These are phyloP conservation scores for Pluvialis apricaria DNA, from an alignment of 2,113 vertebrate species.

Conservation along the genomic window DNA sequence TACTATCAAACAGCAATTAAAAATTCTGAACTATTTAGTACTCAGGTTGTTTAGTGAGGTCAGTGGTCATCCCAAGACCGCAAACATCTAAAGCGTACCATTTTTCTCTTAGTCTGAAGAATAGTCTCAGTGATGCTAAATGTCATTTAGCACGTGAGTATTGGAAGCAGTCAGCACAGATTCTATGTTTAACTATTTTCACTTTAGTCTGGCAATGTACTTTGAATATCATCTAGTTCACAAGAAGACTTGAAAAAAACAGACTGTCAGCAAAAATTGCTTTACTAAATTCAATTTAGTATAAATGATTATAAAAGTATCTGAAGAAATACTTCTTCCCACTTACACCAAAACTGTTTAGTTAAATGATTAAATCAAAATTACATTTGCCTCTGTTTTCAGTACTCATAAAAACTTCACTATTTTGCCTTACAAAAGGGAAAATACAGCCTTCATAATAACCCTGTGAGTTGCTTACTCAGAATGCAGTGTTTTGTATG, in stretches of 20 bases:
- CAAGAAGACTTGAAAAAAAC: neutral
- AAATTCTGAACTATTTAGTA: neutral
- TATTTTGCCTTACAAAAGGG: neutral
- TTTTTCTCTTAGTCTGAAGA: neutral
- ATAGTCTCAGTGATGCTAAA: neutral
- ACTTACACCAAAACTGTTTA: neutral
- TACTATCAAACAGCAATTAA: neutral
- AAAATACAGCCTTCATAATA: neutral
- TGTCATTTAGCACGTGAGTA: neutral
- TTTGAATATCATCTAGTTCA: neutral
- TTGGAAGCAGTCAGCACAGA: neutral
- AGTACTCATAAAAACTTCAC: neutral
- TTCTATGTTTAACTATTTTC: neutral
- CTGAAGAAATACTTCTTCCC: neutral
- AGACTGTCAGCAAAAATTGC: neutral
- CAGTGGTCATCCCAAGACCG: neutral
- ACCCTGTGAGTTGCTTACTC: neutral
- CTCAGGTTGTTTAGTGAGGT: neutral
- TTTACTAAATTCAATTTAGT: neutral
- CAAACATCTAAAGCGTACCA: neutral
- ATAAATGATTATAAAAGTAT: neutral
- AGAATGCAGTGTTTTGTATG: neutral
- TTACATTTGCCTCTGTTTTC: neutral
- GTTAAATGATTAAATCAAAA: neutral
- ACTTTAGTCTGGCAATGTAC: neutral